Conservation (phyloP, 1,140 invertebrate genomes). For the Drosophila athabasca region DNA sequence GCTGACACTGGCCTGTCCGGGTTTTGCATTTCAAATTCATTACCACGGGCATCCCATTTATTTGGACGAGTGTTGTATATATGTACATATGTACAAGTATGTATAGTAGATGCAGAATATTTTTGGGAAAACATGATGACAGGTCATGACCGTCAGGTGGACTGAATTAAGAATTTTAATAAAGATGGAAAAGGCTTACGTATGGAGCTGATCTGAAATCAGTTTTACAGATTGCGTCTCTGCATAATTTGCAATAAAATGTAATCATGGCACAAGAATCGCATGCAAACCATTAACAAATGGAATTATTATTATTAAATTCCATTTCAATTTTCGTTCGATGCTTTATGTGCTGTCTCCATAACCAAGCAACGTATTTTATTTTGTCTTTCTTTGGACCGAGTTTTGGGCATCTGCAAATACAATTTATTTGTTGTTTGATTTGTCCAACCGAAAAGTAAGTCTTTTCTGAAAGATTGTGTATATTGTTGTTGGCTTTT, state of each 20-base stretch:
- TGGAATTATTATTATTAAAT: no score
- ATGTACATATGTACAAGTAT: conserved; percentile 1
- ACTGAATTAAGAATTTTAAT: conserved; percentile 59
- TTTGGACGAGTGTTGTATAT: conserved; percentile 26
- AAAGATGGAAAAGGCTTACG: conserved; percentile 17
- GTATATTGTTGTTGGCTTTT: no score
- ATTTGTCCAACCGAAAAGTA: no score
- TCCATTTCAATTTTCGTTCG: no score
- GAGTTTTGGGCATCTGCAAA: no score
- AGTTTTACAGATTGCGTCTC: neutral
- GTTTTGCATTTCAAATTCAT: conserved; percentile 54
- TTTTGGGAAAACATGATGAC: conserved; percentile 21
- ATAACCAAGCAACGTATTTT: no score
- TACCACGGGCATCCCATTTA: conserved; percentile 53
- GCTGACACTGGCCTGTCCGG: conserved; percentile 10
- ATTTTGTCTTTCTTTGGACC: no score
- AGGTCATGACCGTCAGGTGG: conserved; percentile 7
- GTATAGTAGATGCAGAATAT: conserved; percentile 6
- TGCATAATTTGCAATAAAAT: neutral
- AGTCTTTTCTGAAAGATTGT: no score
- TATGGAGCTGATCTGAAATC: neutral
- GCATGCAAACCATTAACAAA: no score
- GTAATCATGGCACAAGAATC: neutral
- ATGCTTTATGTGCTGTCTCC: no score
- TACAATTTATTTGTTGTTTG: no score